Percentiles rank a stretch among this genome's conserved stretches.
These are phyloP conservation scores for Dermatophagoides farinae DNA, from an alignment of 1,140 invertebrate species.

Conservation along the genomic window DNA sequence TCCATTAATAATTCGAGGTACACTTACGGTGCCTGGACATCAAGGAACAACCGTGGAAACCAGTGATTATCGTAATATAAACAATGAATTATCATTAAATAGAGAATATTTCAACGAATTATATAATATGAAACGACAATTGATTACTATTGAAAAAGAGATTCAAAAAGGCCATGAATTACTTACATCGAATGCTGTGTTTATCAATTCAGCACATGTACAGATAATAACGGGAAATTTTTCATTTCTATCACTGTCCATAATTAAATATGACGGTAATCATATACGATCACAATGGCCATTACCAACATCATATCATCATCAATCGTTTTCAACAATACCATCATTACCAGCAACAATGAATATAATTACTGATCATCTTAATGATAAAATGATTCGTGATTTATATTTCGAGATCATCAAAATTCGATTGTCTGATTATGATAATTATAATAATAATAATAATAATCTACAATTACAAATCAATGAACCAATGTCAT, in stretches of 20 bases:
- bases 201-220: background rate
- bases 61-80: background rate
- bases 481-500: too few relatives aligned
- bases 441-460: too few relatives aligned
- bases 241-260: background rate
- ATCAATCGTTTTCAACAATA: too few relatives aligned
- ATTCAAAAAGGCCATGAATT: background rate
- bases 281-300: too few relatives aligned
- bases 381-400: too few relatives aligned
- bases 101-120: background rate
- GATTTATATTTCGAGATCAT: too few relatives aligned
- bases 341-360: too few relatives aligned
- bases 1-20: background rate
- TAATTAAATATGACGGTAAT: too few relatives aligned
- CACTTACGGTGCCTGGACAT: background rate
- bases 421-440: too few relatives aligned
- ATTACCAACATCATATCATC: too few relatives aligned
- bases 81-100: background rate
- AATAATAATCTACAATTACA: too few relatives aligned
- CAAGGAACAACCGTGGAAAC: background rate
- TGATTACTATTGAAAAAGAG: background rate
- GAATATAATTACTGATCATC: too few relatives aligned
- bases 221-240: background rate
- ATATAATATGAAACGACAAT: background rate
- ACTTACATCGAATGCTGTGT: background rate